phyloP scores from a whole-genome alignment of 2,113 vertebrate species.

The Dromaius novaehollandiae region DNA sequence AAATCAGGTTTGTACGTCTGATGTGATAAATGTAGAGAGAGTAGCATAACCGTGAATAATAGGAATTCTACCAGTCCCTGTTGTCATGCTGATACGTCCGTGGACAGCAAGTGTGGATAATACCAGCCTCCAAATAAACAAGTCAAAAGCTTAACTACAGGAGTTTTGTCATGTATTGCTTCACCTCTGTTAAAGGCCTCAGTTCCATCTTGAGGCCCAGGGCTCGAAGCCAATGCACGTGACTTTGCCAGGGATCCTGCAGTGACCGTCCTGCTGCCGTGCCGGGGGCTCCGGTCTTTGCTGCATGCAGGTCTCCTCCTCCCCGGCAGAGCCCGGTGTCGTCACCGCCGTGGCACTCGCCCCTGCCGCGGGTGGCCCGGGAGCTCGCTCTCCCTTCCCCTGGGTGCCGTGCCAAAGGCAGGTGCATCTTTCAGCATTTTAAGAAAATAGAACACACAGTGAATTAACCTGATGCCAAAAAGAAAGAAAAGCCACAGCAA shows the following conservation, averaged over 20 bases:
- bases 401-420: background rate
- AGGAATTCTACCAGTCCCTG: background rate
- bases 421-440: background rate
- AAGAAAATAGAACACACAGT: background rate
- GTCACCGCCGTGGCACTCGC: background rate
- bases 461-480: background rate
- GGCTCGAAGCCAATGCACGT: background rate
- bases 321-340: background rate
- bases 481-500: background rate
- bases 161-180: background rate
- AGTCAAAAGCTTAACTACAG: background rate
- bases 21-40: background rate
- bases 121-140: background rate
- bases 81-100: background rate
- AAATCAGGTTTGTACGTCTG: background rate
- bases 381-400: background rate
- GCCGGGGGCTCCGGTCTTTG: background rate
- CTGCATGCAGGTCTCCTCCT: background rate
- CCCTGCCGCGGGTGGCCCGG: background rate
- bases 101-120: background rate
- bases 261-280: background rate
- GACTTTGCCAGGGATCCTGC: background rate
- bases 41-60: background rate
- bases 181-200: background rate
- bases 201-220: background rate